Evolutionary conservation across 2,113 vertebrate species (phyloP).

Genomic region (Tinamus guttatus): DNA sequence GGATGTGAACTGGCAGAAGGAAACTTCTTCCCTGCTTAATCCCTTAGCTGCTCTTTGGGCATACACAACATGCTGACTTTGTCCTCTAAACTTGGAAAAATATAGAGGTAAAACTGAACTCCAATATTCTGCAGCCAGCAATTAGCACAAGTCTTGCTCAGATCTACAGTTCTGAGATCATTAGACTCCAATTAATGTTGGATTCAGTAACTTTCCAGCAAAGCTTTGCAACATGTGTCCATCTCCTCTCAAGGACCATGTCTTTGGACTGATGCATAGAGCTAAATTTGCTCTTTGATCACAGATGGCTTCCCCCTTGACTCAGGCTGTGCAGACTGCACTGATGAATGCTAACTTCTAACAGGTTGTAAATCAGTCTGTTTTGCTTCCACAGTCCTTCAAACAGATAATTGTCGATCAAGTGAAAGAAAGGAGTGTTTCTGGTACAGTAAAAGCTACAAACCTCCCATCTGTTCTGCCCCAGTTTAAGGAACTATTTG

Average conservation of each 20-base stretch:
- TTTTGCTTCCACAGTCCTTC: slow-evolving; percentile 24
- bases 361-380: slow-evolving; percentile 13
- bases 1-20: slow-evolving; percentile 37
- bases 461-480: neutral
- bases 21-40: slow-evolving; percentile 11
- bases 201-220: neutral
- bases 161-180: neutral
- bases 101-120: neutral
- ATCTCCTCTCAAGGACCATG: neutral
- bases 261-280: neutral
- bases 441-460: neutral
- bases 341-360: slow-evolving; percentile 10
- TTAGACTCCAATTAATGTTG: neutral
- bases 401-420: slow-evolving; percentile 2
- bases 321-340: neutral
- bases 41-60: slow-evolving; percentile 11
- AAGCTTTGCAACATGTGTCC: neutral
- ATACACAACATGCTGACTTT: slow-evolving; percentile 52
- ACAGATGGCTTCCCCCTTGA: neutral
- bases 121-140: slow-evolving; percentile 13
- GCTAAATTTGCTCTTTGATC: slow-evolving; percentile 11
- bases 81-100: slow-evolving; percentile 40
- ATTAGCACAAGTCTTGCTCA: neutral
- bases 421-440: neutral
- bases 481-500: neutral